Conservation (phyloP, 2,888 invertebrate genomes). For the Fabriciana adippe region DNA sequence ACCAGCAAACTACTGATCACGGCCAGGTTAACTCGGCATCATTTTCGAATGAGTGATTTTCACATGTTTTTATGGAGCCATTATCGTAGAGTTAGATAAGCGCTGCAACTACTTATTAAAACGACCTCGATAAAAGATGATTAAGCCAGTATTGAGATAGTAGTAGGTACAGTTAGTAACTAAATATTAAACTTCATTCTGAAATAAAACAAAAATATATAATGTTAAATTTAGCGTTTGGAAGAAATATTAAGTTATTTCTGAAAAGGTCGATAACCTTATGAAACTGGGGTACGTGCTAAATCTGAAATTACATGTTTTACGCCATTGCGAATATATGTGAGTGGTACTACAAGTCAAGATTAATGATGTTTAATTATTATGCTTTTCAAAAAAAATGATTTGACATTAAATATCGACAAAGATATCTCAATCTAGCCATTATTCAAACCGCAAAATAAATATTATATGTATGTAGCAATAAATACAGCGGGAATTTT, state of each 20-base stretch:
- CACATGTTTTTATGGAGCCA: conserved; percentile 46
- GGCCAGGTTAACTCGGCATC: conserved; percentile 55
- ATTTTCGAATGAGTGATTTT: conserved; percentile 56
- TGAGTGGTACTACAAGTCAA: background rate
- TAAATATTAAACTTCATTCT: conserved; percentile 1
- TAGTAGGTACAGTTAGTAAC: conserved; percentile 24
- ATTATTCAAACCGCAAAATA: too few species aligned
- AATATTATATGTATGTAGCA: too few species aligned
- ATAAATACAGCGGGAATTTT: too few species aligned
- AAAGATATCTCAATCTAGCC: too few species aligned
- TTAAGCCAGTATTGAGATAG: conserved; percentile 26
- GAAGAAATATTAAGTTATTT: conserved; percentile 39
- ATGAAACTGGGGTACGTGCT: conserved; percentile 35
- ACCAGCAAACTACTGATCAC: conserved; percentile 60
- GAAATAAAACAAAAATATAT: background rate
- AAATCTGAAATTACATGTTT: conserved; percentile 38
- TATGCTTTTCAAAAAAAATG: background rate
- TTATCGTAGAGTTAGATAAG: conserved; percentile 36
- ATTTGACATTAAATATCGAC: too few species aligned
- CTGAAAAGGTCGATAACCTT: conserved; percentile 53
- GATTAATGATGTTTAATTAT: background rate
- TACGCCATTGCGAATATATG: conserved; percentile 4
- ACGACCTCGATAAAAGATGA: conserved; percentile 38
- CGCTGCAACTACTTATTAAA: conserved; percentile 35
- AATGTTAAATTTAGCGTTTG: background rate